Evolutionary conservation across 2,113 vertebrate genomes (phyloP), one percentile per base, ranked within the genome.

Genomic region (Cryptomyrus ogoouensis): DNA sequence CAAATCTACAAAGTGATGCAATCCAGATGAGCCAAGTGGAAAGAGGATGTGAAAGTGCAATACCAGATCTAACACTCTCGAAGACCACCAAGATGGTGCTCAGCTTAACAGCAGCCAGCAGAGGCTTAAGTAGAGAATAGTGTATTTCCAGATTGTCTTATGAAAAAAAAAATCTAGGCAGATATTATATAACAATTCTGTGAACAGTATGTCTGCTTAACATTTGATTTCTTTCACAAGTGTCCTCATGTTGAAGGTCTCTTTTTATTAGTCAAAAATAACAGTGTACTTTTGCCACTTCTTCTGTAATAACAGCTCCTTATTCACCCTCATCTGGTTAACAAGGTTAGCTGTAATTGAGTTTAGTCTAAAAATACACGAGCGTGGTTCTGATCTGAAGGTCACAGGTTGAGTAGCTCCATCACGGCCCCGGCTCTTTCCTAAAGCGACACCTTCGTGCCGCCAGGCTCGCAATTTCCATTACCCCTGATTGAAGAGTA

Each of bases 401-500:
- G 90, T 77, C 39, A 89, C 66, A 90, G 87, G 91, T 50, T 58
- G 80, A 88, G 86, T 66, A 90, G 86, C 87, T 24, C 83, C 87
- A 47, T 89, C 90, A 27, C 94, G 91, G 92, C 94, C 91, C 91
- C 93, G 5, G 85, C 66, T 80, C 6, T 35, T 90, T 80, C 87
- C 90, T 94, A 93, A 93, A 94, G 95, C 94, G 94, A 96, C 95
- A 95, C 93, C 94, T 95, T 93, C 92, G 92, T 93, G 95, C 94
- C 95, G 94, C 94, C 94, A 93, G 88, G 91, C 94, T 94, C 93
- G 94, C 93, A 95, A 95, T 95, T 96, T 96, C 94, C 95, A 94
- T 94, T 93, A 94, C 92, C 90, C 62, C 94, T 95, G 95, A 95
- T 95, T 95, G 94, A 95, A 95, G 94, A 94, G 93, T 95, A 94